Evolutionary conservation across 2,113 vertebrate species (phyloP).

Genomic region (Dicaeum eximium): DNA sequence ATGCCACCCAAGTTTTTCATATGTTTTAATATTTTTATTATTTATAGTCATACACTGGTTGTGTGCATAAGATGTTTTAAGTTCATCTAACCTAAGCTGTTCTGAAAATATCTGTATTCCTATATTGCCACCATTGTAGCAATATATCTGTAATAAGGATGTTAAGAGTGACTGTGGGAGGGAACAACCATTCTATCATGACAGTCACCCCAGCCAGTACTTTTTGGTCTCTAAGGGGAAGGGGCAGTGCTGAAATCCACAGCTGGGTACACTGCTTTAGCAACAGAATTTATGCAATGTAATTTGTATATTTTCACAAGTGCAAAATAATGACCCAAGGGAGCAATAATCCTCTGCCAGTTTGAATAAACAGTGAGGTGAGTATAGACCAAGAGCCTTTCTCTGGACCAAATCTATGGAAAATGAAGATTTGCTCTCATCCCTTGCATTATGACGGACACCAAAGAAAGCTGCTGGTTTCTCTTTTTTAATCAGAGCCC

Average conservation of each 20-base stretch:
- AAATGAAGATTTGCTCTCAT: not conserved
- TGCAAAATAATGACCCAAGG: not conserved
- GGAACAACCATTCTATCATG: not conserved
- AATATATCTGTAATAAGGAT: not conserved
- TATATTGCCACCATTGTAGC: not conserved
- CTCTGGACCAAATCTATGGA: not conserved
- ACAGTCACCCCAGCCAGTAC: not conserved
- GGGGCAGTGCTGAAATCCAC: not conserved
- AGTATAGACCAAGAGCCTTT: not conserved
- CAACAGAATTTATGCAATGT: not conserved
- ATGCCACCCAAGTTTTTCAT: not conserved
- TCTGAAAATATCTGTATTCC: not conserved
- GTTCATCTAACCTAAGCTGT: not conserved
- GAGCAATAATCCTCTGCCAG: not conserved
- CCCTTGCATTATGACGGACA: not conserved
- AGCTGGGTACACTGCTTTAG: not conserved
- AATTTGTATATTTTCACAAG: not conserved
- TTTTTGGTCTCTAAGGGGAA: not conserved
- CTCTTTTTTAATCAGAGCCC: not conserved
- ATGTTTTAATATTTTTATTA: not conserved
- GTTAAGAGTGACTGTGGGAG: not conserved
- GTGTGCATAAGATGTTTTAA: not conserved
- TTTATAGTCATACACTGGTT: not conserved
- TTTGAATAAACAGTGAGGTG: not conserved
- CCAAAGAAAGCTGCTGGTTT: not conserved